Evolutionary conservation across 2,797 vertebrate genomes (phyloP), one percentile per base, ranked within the genome.

Genomic region (Chloroceryle inda): DNA sequence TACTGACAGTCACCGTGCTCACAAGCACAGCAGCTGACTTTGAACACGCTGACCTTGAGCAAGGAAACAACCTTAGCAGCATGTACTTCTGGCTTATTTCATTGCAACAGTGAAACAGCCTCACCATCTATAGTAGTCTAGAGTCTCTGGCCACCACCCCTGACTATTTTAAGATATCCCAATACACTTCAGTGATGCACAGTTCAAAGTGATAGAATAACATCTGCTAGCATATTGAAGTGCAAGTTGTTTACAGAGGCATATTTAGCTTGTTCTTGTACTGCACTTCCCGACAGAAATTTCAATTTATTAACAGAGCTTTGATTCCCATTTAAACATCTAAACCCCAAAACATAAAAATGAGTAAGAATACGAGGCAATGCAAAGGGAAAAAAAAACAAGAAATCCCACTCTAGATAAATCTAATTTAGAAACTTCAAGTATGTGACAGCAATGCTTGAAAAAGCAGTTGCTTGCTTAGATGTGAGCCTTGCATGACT

Each of bases 91-190:
- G 98, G 98, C 98, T 98, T 99, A 98, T 98, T 98, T 99, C 98
- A 98, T 97, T 96, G 95, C 98, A 97, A 97, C 98, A 98, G 98
- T 97, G 72, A 98, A 98, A 98, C 98, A 98, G 98, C 98, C 98
- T 99, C 99, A 98, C 99, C 99, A 99, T 99, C 99, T 99, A 99
- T 99, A 99, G 99, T 98, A 99, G 99, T 99, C 98, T 98, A 98
- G 98, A 97, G 94, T 97, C 97, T 97, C 98, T 99, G 99, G 99
- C 98, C 94, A 82, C 96, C 95, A 98, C 98, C 98, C 88, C 97
- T 94, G 97, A 97, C 99, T 99, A 99, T 99, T 99, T 99, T 99
- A 99, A 99, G 99, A 97, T 96, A 98, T 94, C 94, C 97, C 98
- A 98, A 98, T 98, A 98, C 98, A 98, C 98, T 98, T 98, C 96